Percentiles rank a stretch among this genome's conserved stretches.
phyloP scores from a whole-genome alignment of 64 coral and sea anemone genomes.

The Porites australiensis region DNA sequence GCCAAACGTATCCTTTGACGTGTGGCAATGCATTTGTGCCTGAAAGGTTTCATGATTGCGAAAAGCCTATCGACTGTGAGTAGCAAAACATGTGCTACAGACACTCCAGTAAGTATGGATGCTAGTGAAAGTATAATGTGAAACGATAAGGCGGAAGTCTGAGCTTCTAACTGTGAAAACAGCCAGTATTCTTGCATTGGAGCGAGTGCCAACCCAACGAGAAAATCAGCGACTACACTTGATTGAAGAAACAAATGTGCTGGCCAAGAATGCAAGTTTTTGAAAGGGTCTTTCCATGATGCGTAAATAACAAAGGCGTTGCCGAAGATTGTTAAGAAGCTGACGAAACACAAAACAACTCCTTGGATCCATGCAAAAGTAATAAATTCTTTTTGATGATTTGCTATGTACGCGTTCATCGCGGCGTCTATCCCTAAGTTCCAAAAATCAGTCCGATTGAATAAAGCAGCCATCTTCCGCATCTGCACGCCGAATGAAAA shows the following conservation, averaged over 20 bases:
- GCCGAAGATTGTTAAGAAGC: neutral
- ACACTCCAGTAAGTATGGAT: neutral
- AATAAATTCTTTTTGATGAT: neutral
- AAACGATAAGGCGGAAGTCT: neutral
- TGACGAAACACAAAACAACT: neutral
- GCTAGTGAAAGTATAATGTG: neutral
- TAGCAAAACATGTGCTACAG: neutral
- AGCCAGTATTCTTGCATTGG: neutral
- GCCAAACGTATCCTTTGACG: neutral
- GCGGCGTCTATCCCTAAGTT: neutral
- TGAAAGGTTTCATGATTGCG: neutral
- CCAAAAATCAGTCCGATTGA: conserved; percentile 5
- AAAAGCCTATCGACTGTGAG: neutral
- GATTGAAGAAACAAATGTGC: conserved; percentile 21
- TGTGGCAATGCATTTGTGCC: neutral
- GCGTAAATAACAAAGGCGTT: neutral
- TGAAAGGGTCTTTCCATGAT: conserved; percentile 9
- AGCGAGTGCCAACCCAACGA: neutral
- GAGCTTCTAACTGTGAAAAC: neutral
- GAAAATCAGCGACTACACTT: neutral
- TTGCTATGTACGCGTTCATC: neutral
- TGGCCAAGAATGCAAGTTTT: neutral
- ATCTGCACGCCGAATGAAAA: too few species aligned
- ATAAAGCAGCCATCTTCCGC: neutral
- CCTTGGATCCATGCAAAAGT: neutral